Evolutionary conservation across 2,797 vertebrate genomes (phyloP), one percentile per base, ranked within the genome.

Genomic region (Urosaurus nigricauda): DNA sequence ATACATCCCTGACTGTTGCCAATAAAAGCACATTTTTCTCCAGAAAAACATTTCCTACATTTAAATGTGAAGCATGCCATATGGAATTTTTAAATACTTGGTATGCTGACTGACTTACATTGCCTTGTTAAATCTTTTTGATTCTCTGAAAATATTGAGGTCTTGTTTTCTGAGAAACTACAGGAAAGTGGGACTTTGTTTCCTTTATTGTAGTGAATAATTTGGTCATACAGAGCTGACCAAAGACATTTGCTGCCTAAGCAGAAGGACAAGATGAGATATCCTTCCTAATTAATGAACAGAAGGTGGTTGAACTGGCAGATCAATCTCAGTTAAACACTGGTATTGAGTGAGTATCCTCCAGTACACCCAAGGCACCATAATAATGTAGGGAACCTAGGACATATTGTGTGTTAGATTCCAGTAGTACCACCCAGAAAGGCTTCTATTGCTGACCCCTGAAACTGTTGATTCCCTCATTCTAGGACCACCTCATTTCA

Each of bases 11-110:
- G 56, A 60, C 17, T 47, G 17, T 82, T 85, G 83, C 86, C 86
- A 90, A 58, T 82, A 82, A 82, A 88, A 88, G 60, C 83, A 85
- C 56, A 86, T 89, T 86, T 83, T 83, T 35, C 7, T 86, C 47
- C 51, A 86, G 79, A 70, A 85, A 86, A 89, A 86, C 77, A 89
- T 85, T 85, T 68, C 71, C 83, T 65, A 81, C 71, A 53, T 79
- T 88, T 77, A 88, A 85, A 77, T 80, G 78, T 88, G 71, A 90
- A 88, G 21, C 24, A 60, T 58, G 37, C 83, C 86, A 83, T 88
- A 88, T 89, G 88, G 88, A 78, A 89, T 83, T 86, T 56, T 68
- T 65, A 77, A 86, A 75, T 77, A 29, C 14, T 83, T 89, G 37
- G 24, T 83, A 53, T 77, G 43, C 79, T 68, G 78, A 47, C 70